phyloP scores from a whole-genome alignment of 2,113 vertebrate genomes.

The Anseranas semipalmata region DNA sequence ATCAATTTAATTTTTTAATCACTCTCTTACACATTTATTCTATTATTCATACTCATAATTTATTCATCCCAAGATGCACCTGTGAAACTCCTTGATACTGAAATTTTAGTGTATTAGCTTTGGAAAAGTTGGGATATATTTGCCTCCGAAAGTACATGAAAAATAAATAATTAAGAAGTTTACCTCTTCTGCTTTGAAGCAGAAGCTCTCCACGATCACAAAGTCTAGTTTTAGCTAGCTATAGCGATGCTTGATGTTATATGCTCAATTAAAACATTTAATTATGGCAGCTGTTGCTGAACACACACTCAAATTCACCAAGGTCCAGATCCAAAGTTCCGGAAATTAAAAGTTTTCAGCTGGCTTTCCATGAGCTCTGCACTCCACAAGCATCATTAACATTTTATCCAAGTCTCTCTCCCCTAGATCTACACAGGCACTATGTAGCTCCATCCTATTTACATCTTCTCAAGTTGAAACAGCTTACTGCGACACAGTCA shows the following conservation, averaged over 20 bases:
- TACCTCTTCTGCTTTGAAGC: background rate
- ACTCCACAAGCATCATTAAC: background rate
- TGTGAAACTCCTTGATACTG: background rate
- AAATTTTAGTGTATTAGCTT: background rate
- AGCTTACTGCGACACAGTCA: background rate
- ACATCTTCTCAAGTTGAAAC: background rate
- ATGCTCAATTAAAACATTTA: background rate
- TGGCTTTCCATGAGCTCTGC: background rate
- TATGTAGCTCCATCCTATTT: background rate
- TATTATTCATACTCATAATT: background rate
- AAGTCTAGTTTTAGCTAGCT: background rate
- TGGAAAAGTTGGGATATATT: background rate
- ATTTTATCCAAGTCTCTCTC: background rate
- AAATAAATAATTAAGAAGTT: background rate
- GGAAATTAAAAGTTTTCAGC: background rate
- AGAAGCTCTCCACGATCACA: background rate
- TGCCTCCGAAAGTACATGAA: background rate
- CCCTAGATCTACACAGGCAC: fast-evolving
- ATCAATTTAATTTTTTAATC: conserved; percentile 55
- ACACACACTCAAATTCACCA: background rate
- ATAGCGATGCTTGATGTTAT: fast-evolving
- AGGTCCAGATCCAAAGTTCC: background rate
- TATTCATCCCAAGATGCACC: background rate
- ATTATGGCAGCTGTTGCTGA: background rate
- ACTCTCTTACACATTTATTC: background rate